Base-by-base conservation (phyloP, 2,797 vertebrate genomes). In the Ciconia nigra region DNA sequence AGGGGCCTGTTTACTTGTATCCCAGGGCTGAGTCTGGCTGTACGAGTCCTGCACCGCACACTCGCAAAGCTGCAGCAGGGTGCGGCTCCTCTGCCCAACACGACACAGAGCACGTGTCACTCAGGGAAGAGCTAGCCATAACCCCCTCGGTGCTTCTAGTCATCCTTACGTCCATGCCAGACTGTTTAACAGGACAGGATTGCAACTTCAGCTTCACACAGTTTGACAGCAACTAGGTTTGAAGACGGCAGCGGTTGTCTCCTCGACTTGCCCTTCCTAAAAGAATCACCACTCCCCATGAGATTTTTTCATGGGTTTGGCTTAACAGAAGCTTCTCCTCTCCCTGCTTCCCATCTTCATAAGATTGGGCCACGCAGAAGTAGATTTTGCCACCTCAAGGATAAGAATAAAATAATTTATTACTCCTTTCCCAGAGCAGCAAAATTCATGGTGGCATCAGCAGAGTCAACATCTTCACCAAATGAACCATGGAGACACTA, bases 101-200 rank as follows among this genome's bases (percentile, higher is more conserved):
- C 0, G 2, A 31, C 28, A 47, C 3, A 51, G 33, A 57, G 28
- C 10, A 39, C 1, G 0, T 16, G 16, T 21, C 31, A 21, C 15
- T 52, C 25, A 67, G 33, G 9, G 26, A 80, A 59, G 11, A 52
- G 7, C 25, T 35, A 67, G 6, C 11, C 33, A 37, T 33, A 78
- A 74, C 3, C 3, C 10, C 9, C 46, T 49, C 9, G 0, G 8
- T 51, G 55, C 55, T n/a, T 25, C 13, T 33, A 77, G 21, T 28
- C 33, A 41, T 16, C 55, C 44, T n/a, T 44, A 29, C 11, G 5
- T 33, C 25, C 37, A 25, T 4, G 1, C 6, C 52, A 46, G 61
- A 20, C 26, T 39, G 8, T 20, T 72, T 35, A 71, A 28, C 21
- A 31, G 46, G 11, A 70, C 25, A 71, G 28, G 35, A 65, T 28